Percentiles rank a stretch among this genome's conserved stretches.
phyloP scores from a whole-genome alignment of 2,113 vertebrate species.

The Laticauda laticaudata region DNA sequence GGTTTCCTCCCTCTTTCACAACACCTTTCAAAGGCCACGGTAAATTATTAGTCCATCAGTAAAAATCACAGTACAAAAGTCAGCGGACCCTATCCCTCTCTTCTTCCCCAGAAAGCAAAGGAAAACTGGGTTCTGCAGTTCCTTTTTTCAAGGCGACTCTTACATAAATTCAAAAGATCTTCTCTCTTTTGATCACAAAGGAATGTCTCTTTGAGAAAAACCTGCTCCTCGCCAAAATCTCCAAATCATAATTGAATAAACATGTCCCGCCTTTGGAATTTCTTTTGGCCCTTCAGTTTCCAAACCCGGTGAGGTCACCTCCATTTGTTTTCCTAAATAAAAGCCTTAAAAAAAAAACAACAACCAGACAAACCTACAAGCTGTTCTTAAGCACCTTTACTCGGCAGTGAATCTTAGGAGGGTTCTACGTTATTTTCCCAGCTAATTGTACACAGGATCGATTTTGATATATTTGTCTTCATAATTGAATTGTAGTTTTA shows the following conservation, averaged over 20 bases:
- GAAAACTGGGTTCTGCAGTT: fast-evolving
- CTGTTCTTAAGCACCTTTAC: not conserved
- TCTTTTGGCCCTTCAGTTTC: not conserved
- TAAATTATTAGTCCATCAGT: not conserved
- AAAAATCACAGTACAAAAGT: not conserved
- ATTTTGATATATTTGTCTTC: constrained; percentile 55
- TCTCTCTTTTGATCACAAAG: not conserved
- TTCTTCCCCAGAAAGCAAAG: not conserved
- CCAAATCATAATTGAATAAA: not conserved
- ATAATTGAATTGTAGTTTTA: constrained; percentile 77
- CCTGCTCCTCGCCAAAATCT: not conserved
- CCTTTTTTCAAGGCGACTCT: constrained; percentile 11
- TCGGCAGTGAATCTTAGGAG: not conserved
- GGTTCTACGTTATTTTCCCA: not conserved
- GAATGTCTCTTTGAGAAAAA: not conserved
- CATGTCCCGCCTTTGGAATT: not conserved
- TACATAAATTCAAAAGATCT: not conserved
- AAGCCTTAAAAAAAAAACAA: constrained; percentile 56
- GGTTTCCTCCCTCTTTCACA: not conserved
- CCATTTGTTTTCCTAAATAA: not conserved
- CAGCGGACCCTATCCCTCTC: too few species aligned
- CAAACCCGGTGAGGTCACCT: not conserved
- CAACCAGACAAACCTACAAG: not conserved
- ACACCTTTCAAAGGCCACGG: not conserved
- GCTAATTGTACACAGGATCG: not conserved